Evolutionary conservation across 1,140 invertebrate species (phyloP).

Genomic region (honey bee (Apis mellifera)): Amel_HAv3.1 CM009937.2:14011001-14011500

Average conservation of each 20-base stretch:
- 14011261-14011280: constrained; percentile 25
- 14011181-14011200: too few relatives aligned
- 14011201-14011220: too few relatives aligned
- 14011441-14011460: constrained; percentile 16
- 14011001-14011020: constrained; percentile 44
- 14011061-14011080: constrained; percentile 19
- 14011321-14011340: background rate
- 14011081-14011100: background rate
- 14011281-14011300: constrained; percentile 7
- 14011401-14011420: constrained; percentile 32
- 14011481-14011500: constrained; percentile 29
- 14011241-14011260: constrained; percentile 1
- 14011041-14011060: constrained; percentile 22
- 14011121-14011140: too few relatives aligned
- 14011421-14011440: constrained; percentile 23
- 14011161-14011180: too few relatives aligned
- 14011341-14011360: constrained; percentile 2
- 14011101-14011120: too few relatives aligned
- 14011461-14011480: background rate
- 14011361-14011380: constrained; percentile 19
- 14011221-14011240: too few relatives aligned
- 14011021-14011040: constrained; percentile 14
- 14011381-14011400: constrained; percentile 21
- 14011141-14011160: too few relatives aligned
- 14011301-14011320: background rate